Evolutionary conservation across 1,140 invertebrate genomes (phyloP), one percentile per base, ranked within the genome.

Genomic region (Halesus radiatus): DNA sequence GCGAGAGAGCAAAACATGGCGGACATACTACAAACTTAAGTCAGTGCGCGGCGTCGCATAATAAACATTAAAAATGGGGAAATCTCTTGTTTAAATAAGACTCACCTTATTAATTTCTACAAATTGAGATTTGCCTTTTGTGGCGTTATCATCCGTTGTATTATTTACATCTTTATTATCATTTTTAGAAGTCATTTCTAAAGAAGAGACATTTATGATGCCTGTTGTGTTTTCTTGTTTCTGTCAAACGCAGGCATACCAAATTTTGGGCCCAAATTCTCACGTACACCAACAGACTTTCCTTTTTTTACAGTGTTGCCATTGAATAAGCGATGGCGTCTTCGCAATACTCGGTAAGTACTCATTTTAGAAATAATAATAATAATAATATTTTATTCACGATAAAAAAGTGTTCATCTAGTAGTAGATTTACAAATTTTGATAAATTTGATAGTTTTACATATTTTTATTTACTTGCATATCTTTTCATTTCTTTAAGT

Each of bases 181-280:
- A 89, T 89, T 88, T 88, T 87, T 89, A 87, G 88, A 89, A 89
- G 87, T 89, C 88, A 89, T 89, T 88, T 88, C 88, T 89, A 86
- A 88, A 80, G 87, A 88, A 87, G 87, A 87, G 88, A 89, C 88
- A 89, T 89, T 89, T 89, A 89, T 88, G 87, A 79, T 77, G 80
- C 80, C 80, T 81, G 80, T 81, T 81, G 80, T 81, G 80, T 81
- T 81, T 78, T 81, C 80, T 78, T 74, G 80, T 77, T 66, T 72
- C 80, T 81, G 80, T 81, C 80, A 81, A 81, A 81, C 76, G 75
- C 68, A 73, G 75, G 60, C n/a, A 56, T 81, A 76, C 80, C 79
- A 80, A 53, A 52, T 58, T 32, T 16, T 45, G 32, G 50, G 54
- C 16, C 32, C 18, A 72, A 72, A 50, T 20, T 20, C n/a, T 22